phyloP scores from a whole-genome alignment of 2,797 vertebrate species.

The Coluber constrictor region DNA sequence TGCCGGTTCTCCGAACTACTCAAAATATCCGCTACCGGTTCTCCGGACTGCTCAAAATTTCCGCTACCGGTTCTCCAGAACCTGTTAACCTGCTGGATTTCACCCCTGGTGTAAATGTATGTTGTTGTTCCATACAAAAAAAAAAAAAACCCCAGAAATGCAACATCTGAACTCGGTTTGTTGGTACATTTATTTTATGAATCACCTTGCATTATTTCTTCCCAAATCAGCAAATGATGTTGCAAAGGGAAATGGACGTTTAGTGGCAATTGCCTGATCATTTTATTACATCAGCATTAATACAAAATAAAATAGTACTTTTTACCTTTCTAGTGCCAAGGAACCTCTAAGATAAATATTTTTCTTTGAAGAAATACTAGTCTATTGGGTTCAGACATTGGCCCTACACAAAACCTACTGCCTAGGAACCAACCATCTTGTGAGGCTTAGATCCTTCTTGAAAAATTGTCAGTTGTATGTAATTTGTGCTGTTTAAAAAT shows the following conservation, averaged over 20 bases:
- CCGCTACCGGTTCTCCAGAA: too few species aligned
- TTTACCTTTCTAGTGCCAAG: not conserved
- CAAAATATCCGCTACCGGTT: too few species aligned
- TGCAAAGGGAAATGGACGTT: not conserved
- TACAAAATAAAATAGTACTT: not conserved
- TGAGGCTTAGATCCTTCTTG: not conserved
- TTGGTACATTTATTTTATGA: not conserved
- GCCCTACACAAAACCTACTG: not conserved
- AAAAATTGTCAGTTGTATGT: not conserved
- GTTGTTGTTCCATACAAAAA: not conserved
- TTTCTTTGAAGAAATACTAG: not conserved
- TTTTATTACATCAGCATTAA: not conserved
- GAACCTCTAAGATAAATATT: not conserved
- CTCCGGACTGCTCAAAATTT: too few species aligned
- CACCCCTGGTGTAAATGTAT: not conserved
- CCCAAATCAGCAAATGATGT: not conserved
- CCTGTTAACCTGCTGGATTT: too few species aligned
- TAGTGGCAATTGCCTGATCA: not conserved
- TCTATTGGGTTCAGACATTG: not conserved
- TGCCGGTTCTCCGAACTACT: too few species aligned
- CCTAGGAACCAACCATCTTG: not conserved
- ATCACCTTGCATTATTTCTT: not conserved
- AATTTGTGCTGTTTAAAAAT: not conserved
- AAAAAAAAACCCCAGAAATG: not conserved
- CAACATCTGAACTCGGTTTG: not conserved